Percentiles rank a stretch among this genome's conserved stretches.
Conservation (phyloP, 2,113 vertebrate species). For the Atherinomorus stipes region DNA sequence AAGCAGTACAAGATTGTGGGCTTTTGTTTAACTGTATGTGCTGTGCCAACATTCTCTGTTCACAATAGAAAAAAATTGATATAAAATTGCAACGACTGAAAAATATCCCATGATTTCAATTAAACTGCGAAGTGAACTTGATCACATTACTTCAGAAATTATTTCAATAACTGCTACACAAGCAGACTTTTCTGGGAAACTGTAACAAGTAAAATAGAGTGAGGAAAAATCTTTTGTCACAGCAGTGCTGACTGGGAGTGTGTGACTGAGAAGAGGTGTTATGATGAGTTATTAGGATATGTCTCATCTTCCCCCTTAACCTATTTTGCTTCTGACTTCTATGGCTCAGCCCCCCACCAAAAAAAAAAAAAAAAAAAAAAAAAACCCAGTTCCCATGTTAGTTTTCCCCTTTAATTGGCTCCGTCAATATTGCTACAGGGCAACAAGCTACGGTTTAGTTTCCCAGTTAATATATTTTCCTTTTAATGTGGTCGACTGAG, state of each 20-base stretch:
- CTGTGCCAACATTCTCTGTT: no score
- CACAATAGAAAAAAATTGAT: no score
- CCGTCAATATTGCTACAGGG: slow-evolving; percentile 34
- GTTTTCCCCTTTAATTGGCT: slow-evolving; percentile 51
- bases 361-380: background rate
- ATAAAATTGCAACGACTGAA: no score
- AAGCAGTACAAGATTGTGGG: no score
- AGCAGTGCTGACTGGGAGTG: background rate
- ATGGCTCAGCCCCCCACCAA: slow-evolving; percentile 24
- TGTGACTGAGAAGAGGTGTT: slow-evolving; percentile 8
- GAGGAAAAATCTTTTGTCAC: background rate
- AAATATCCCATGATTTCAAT: no score
- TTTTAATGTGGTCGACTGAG: background rate
- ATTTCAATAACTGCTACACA: background rate
- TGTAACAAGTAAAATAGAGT: background rate
- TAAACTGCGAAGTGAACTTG: no score
- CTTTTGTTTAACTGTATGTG: no score
- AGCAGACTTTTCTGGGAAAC: background rate
- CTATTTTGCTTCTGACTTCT: slow-evolving; percentile 18
- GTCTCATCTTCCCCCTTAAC: slow-evolving; percentile 22
- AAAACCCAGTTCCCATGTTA: slow-evolving; percentile 36
- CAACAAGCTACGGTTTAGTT: slow-evolving; percentile 21
- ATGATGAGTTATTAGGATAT: slow-evolving; percentile 19
- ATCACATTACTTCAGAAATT: background rate
- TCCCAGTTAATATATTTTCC: background rate